Conservation (phyloP, 2,797 vertebrate genomes). For the Meriones psammophilus region DNA sequence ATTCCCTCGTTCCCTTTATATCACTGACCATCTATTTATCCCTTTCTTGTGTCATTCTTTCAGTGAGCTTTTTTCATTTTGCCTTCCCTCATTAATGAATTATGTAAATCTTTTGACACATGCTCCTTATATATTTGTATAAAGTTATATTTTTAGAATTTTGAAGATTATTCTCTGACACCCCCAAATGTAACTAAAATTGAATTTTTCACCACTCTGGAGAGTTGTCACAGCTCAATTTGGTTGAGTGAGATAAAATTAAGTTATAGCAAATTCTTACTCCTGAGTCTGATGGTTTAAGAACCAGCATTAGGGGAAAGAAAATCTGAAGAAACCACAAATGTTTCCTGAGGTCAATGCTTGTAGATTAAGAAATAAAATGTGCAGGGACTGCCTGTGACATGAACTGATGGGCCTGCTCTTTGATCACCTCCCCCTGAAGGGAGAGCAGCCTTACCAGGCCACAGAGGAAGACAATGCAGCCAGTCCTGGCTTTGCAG, state of each 20-base stretch:
- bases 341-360: neutral
- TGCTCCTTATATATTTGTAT: conserved; percentile 60
- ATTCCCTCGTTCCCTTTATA: neutral
- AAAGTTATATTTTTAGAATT: conserved; percentile 72
- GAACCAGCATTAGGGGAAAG: neutral
- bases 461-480: no score
- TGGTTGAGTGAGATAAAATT: conserved; percentile 35
- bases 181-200: conserved; percentile 61
- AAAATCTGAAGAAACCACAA: neutral
- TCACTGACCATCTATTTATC: neutral
- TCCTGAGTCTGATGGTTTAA: neutral
- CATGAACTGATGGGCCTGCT: no score
- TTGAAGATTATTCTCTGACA: conserved; percentile 70
- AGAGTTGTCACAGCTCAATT: conserved; percentile 31
- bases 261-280: neutral
- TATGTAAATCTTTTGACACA: conserved; percentile 65
- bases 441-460: no score
- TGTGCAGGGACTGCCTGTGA: no score
- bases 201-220: conserved; percentile 57
- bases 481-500: no score
- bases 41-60: conserved; percentile 30
- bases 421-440: no score
- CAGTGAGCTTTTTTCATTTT: conserved; percentile 20
- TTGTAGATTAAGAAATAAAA: conserved; percentile 17
- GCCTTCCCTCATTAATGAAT: conserved; percentile 58